Percentiles rank a stretch among this genome's conserved stretches.
These are phyloP conservation scores for Coleophora flavipennella DNA, from an alignment of 2,888 invertebrate species.

Conservation along the genomic window DNA sequence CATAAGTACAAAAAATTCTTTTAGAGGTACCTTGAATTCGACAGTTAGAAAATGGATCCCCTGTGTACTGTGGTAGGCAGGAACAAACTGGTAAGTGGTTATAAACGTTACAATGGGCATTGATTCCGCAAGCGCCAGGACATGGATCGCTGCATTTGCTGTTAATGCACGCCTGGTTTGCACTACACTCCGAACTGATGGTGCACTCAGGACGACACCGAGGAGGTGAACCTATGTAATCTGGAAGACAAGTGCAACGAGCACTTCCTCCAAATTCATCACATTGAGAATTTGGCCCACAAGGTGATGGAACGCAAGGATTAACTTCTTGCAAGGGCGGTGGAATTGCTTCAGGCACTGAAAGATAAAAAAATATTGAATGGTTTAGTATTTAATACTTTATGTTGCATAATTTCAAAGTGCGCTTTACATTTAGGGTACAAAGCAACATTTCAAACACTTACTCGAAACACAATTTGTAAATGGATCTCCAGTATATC, in stretches of 20 bases:
- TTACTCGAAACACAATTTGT: slow-evolving; percentile 69
- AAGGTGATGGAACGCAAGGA: slow-evolving; percentile 83
- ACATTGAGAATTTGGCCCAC: slow-evolving; percentile 85
- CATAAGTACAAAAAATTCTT: no score
- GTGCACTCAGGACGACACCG: slow-evolving; percentile 83
- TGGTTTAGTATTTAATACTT: not conserved
- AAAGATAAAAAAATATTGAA: slow-evolving; percentile 10
- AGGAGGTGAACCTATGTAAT: slow-evolving; percentile 83
- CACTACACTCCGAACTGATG: slow-evolving; percentile 79
- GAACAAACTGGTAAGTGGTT: slow-evolving; percentile 80
- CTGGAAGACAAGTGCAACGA: slow-evolving; percentile 80
- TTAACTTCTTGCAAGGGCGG: slow-evolving; percentile 41
- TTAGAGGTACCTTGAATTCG: slow-evolving; percentile 30
- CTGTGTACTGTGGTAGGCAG: slow-evolving; percentile 78
- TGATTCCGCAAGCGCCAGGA: slow-evolving; percentile 82
- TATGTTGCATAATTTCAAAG: no score
- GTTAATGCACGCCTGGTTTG: slow-evolving; percentile 78
- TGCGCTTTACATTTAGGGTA: no score
- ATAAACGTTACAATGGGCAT: slow-evolving; percentile 80
- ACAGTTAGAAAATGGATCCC: slow-evolving; percentile 80
- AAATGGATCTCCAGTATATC: slow-evolving; percentile 86
- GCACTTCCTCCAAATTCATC: slow-evolving; percentile 76
- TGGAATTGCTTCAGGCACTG: slow-evolving; percentile 40
- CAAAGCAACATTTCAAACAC: slow-evolving; percentile 13
- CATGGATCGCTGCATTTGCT: slow-evolving; percentile 84